These are phyloP conservation scores for Steinernema khuongi DNA, from an alignment of 1,140 invertebrate genomes.

Conservation along the genomic window DNA sequence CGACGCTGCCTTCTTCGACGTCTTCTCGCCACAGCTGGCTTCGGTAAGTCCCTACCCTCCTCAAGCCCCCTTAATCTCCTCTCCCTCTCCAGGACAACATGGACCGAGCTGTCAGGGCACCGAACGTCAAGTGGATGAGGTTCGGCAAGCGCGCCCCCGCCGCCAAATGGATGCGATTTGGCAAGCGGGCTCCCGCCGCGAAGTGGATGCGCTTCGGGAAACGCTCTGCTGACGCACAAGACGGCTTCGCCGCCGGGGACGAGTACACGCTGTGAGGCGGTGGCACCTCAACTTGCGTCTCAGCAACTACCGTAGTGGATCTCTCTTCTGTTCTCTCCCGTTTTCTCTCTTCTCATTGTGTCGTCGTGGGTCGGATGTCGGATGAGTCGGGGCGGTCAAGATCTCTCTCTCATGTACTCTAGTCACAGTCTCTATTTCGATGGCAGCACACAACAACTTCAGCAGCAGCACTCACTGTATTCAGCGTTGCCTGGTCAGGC, in stretches of 20 bases:
- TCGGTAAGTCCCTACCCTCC: not conserved
- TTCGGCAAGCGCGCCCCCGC: conserved; percentile 9
- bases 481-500: too few species aligned
- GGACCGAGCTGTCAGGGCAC: not conserved
- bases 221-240: not conserved
- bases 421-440: too few species aligned
- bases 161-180: conserved; percentile 7
- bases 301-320: not conserved
- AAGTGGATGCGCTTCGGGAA: conserved; percentile 10
- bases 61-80: not conserved
- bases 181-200: conserved; percentile 11
- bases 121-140: conserved; percentile 14
- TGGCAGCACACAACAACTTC: too few species aligned
- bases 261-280: not conserved
- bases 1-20: conserved; percentile 7
- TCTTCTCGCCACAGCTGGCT: conserved; percentile 14
- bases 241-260: not conserved
- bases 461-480: too few species aligned
- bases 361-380: too few species aligned
- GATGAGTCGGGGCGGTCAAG: too few species aligned
- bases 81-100: not conserved
- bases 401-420: too few species aligned
- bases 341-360: too few species aligned
- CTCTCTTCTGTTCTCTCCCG: too few species aligned
- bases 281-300: not conserved